Evolutionary conservation across 2,888 invertebrate genomes (phyloP).

Genomic region (Thyatira batis): DNA sequence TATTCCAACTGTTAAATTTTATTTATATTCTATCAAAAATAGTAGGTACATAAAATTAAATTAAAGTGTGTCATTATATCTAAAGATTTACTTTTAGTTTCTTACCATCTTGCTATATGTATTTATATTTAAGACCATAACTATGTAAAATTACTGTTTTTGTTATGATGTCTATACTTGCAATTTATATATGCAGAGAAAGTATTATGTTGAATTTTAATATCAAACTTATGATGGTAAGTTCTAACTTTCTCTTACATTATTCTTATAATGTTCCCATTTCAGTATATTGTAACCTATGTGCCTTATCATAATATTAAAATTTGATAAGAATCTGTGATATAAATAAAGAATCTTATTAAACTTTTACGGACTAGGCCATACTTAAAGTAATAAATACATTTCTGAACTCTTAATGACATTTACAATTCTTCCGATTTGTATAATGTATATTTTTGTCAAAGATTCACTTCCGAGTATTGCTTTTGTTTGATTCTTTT

Average conservation of each 20-base stretch:
- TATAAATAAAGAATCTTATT: conserved; percentile 35
- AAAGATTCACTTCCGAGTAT: background rate
- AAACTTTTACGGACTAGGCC: conserved; percentile 5
- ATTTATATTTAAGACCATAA: conserved; percentile 15
- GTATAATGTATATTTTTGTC: background rate
- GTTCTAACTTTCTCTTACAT: conserved; percentile 29
- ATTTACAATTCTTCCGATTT: background rate
- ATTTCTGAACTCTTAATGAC: background rate
- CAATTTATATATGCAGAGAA: conserved; percentile 23
- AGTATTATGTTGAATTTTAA: conserved; percentile 17
- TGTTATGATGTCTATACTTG: conserved; percentile 22
- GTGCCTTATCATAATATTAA: conserved; percentile 53
- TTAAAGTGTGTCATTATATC: background rate
- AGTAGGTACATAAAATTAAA: background rate
- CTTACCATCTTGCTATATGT: conserved; percentile 10
- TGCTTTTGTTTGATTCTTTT: background rate
- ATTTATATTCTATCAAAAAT: conserved; percentile 20
- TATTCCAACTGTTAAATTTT: conserved; percentile 32
- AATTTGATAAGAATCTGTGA: conserved; percentile 56
- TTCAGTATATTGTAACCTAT: conserved; percentile 36
- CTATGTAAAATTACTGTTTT: conserved; percentile 21
- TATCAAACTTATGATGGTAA: conserved; percentile 12
- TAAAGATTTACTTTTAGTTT: background rate
- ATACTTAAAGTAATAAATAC: background rate
- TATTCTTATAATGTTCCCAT: conserved; percentile 11